Base-by-base conservation (phyloP, 2,888 invertebrate species). In the Shargacucullia verbasci region DNA sequence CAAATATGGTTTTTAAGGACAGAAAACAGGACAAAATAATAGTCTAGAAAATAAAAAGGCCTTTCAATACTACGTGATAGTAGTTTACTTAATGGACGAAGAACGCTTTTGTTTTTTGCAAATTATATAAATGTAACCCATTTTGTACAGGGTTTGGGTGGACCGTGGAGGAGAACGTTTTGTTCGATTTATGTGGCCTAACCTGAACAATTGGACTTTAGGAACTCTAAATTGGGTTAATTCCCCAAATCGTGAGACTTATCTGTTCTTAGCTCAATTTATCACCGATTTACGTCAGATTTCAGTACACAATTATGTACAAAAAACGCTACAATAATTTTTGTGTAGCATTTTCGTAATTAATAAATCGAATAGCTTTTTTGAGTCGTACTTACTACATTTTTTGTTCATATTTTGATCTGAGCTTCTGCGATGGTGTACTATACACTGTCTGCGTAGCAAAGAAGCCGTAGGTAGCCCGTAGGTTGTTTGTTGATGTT, bases 11-110 rank as follows among this genome's bases (percentile, higher is more conserved):
- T n/a, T n/a, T n/a, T n/a, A n/a, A n/a, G n/a, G n/a, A n/a, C n/a
- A n/a, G 43, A 33, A 67, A 41, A 67, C 56, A n/a, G 20, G 46
- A 33, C 48, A 55, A 46, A 67, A 59, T 47, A 52, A 20, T 41
- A 33, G 40, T 29, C 33, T 11, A 20, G 25, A n/a, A n/a, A 54
- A 39, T 57, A 37, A 14, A 31, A 33, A 39, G 14, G 25, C 14
- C 39, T 35, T 33, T 58, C 10, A 29, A 29, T 7, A 10, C 29
- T 29, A 29, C 29, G 29, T 9, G 29, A 29, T 29, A 29, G 9
- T 29, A n/a, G 3, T 29, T 1, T 29, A 12, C 34, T 12, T 13
- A 27, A 13, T 10, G 5, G 37, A 44, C 25, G 6, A 37, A 11
- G 8, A 44, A 12, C 8, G 8, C 14, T 39, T 12, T 34, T 54